Evolutionary conservation across 2,888 invertebrate genomes (phyloP).

Genomic region (Dorcus hopei): DNA sequence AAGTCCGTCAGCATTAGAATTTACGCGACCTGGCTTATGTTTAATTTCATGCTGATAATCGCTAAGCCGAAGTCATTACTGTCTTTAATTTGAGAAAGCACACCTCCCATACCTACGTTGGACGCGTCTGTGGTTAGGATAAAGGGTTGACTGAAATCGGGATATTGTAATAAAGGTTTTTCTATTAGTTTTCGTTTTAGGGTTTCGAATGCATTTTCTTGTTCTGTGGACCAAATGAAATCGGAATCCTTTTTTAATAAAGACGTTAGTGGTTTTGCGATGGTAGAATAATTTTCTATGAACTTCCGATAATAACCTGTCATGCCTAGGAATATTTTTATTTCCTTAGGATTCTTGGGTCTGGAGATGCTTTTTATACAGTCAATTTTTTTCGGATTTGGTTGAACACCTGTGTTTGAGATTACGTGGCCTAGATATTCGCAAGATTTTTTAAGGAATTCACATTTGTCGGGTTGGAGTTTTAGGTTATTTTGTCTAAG

Average conservation of each 20-base stretch:
- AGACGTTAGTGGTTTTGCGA: conserved; percentile 18
- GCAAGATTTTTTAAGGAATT: background rate
- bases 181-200: conserved; percentile 4
- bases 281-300: conserved; percentile 11
- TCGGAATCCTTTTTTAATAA: conserved; percentile 17
- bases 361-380: background rate
- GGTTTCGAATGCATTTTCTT: no score
- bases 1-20: conserved; percentile 6
- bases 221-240: no score
- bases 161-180: conserved; percentile 16
- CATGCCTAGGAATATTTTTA: conserved; percentile 8
- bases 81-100: conserved; percentile 22
- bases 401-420: background rate
- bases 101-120: conserved; percentile 25
- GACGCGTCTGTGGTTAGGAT: conserved; percentile 27
- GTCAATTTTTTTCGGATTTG: no score
- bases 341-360: background rate
- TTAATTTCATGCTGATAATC: background rate
- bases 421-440: background rate
- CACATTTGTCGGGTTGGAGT: no score
- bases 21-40: background rate
- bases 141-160: conserved; percentile 26
- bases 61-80: conserved; percentile 12
- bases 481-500: background rate
- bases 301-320: conserved; percentile 13